phyloP scores from a whole-genome alignment of 2,113 vertebrate genomes.

The Brachirus orientalis region DNA sequence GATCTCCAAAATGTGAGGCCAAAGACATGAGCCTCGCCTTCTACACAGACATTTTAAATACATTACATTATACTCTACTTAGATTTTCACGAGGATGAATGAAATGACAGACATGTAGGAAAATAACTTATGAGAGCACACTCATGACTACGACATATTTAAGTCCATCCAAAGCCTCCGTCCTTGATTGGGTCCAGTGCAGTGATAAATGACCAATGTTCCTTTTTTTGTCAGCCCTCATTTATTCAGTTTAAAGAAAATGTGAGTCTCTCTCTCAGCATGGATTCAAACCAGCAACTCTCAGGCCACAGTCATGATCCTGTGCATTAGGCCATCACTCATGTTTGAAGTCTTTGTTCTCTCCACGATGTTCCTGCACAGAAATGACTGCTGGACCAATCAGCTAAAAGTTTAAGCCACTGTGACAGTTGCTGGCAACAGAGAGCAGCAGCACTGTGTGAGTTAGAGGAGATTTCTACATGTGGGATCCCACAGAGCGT shows the following conservation, averaged over 20 bases:
- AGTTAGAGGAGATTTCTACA: conserved; percentile 58
- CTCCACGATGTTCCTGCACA: conserved; percentile 46
- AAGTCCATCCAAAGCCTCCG: conserved; percentile 8
- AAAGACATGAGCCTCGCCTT: too few species aligned
- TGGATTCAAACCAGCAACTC: conserved; percentile 58
- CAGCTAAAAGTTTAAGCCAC: conserved; percentile 57
- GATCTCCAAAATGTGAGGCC: too few species aligned
- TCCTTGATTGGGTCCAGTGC: conserved; percentile 1
- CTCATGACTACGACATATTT: conserved; percentile 8
- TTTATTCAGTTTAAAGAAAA: conserved; percentile 21
- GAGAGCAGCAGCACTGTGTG: conserved; percentile 47
- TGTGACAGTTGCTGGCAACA: conserved; percentile 72
- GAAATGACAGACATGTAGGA: not conserved
- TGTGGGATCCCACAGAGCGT: conserved; percentile 54
- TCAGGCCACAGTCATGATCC: conserved; percentile 20
- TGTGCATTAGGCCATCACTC: conserved; percentile 45
- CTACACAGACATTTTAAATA: too few species aligned
- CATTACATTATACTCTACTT: not conserved
- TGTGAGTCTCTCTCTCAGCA: conserved; percentile 25
- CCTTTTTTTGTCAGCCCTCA: conserved; percentile 35
- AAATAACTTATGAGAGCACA: conserved; percentile 1
- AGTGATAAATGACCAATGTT: conserved; percentile 37
- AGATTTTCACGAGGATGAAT: not conserved
- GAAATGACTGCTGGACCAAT: conserved; percentile 43
- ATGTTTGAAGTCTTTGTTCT: conserved; percentile 59